phyloP scores from a whole-genome alignment of 2,888 invertebrate species.

The Caenorhabditis sp. region DNA sequence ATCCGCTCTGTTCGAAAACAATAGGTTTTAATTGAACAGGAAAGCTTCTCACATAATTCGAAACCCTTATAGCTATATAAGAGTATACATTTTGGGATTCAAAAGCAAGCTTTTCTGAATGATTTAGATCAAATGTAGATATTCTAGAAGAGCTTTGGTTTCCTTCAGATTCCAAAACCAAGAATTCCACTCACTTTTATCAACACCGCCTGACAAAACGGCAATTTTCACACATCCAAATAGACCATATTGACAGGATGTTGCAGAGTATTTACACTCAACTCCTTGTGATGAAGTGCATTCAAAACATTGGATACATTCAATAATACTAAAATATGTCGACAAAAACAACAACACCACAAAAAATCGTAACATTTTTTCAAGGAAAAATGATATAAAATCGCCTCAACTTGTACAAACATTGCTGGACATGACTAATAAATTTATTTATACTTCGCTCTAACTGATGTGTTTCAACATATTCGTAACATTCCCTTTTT shows the following conservation, averaged over 20 bases:
- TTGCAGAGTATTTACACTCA: conserved; percentile 47
- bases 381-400: background rate
- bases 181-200: conserved; percentile 45
- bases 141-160: too few relatives aligned
- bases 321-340: background rate
- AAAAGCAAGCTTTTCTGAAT: too few relatives aligned
- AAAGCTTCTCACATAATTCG: too few relatives aligned
- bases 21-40: too few relatives aligned
- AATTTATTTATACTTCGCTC: background rate
- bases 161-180: too few relatives aligned
- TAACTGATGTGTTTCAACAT: too few relatives aligned
- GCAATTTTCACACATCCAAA: conserved; percentile 61
- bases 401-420: background rate
- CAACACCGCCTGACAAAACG: conserved; percentile 51
- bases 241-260: conserved; percentile 53
- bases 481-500: background rate
- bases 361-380: background rate
- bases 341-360: background rate
- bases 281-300: conserved; percentile 48
- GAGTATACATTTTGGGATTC: too few relatives aligned
- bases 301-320: conserved; percentile 44
- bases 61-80: too few relatives aligned
- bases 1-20: too few relatives aligned
- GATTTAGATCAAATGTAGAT: too few relatives aligned
- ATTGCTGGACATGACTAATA: background rate